Evolutionary conservation across 2,113 vertebrate species (phyloP), one percentile per base, ranked within the genome.

Genomic region (Cavia aperea): DNA sequence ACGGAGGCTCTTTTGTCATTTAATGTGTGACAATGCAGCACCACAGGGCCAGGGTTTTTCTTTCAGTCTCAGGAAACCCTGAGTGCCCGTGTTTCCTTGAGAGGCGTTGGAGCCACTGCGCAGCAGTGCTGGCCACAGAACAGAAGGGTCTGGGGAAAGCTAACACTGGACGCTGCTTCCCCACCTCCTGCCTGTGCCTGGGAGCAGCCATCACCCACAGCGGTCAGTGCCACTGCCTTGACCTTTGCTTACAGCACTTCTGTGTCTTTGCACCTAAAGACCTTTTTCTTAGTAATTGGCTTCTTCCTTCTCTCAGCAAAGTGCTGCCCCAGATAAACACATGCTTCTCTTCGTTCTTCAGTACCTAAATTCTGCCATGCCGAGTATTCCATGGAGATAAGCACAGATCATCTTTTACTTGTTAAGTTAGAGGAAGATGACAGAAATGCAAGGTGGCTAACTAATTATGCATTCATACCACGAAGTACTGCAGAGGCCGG

Each of bases 351-450:
- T 95, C 94, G 95, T 94, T 82, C 95, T 96, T 78, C 18, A n/a
- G 95, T 56, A 0, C 85, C 66, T 77, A 97, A 94, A 95, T 92
- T 88, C 91, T 91, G 0, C 0, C 88, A 63, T 91, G 60, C 43
- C 83, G 51, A 77, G 91, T 91, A 94, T 93, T 94, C 95, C 73
- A 96, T 94, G 92, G 96, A 86, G 63, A 87, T 96, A 93, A 94
- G 60, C 26, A 18, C 43, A 58, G 62, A 26, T 90, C 94, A 94
- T 89, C 11, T 88, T 92, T 81, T 95, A 68, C 93, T 63, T 70
- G n/a, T 51, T 60, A 88, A 84, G 8, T 58, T 90, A 82, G 95
- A 89, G 43, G 16, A 72, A 43, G 39, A 78, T 26, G 29, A 39
- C 54, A 66, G 33, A 63, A 92, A 89, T 93, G 26, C 21, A 88